phyloP scores from a whole-genome alignment of 2,888 invertebrate genomes.

The Uropetala carovei region DNA sequence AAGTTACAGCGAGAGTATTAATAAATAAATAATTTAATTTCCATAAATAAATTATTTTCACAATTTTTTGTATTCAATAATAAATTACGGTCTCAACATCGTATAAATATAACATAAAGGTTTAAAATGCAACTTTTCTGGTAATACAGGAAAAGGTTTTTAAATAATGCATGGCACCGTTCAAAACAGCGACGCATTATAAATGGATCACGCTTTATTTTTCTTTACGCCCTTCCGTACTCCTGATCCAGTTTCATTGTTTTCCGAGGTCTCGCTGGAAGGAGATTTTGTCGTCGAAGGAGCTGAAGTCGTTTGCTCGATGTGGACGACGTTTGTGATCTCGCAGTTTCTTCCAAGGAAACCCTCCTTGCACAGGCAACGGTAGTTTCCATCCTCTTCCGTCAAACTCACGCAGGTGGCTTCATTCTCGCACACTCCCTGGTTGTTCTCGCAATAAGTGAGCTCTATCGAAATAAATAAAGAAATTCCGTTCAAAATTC shows the following conservation, averaged over 20 bases:
- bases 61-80: background rate
- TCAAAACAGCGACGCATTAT: too few relatives aligned
- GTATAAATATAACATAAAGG: too few relatives aligned
- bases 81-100: too few relatives aligned
- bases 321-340: conserved; percentile 71
- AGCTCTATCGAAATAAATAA: conserved; percentile 79
- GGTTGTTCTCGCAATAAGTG: conserved; percentile 89
- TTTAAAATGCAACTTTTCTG: too few relatives aligned
- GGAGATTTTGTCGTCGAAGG: background rate
- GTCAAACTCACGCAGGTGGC: conserved; percentile 88
- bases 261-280: background rate
- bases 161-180: too few relatives aligned
- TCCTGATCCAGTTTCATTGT: background rate
- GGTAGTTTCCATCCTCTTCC: conserved; percentile 85
- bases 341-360: conserved; percentile 88
- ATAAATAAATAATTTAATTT: conserved; percentile 10
- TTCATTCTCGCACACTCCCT: conserved; percentile 85
- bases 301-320: background rate
- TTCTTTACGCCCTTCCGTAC: conserved; percentile 26
- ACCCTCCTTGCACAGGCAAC: conserved; percentile 86
- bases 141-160: too few relatives aligned
- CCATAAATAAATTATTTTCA: background rate
- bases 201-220: background rate
- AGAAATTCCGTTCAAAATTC: background rate
- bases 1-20: background rate